Percentiles rank a stretch among this genome's conserved stretches.
phyloP scores from a whole-genome alignment of 2,888 invertebrate species.

The Bedellia somnulentella region DNA sequence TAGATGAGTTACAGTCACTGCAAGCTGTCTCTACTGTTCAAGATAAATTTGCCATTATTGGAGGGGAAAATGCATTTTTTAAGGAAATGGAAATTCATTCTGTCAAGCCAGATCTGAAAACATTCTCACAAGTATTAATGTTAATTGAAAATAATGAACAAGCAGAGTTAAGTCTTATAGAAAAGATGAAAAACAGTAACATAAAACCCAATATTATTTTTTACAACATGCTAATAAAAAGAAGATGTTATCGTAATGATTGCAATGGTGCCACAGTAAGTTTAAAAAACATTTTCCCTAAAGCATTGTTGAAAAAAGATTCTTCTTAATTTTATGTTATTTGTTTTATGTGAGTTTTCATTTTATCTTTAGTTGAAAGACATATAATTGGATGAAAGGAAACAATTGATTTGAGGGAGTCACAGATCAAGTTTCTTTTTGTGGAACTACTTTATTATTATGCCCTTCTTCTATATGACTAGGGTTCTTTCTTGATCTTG shows the following conservation, averaged over 20 bases:
- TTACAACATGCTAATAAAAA: slow-evolving; percentile 85
- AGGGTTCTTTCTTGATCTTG: too few relatives aligned
- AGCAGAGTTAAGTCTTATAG: slow-evolving; percentile 71
- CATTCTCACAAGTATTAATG: slow-evolving; percentile 75
- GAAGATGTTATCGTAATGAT: slow-evolving; percentile 70
- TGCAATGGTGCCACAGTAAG: slow-evolving; percentile 71
- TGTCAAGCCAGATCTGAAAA: slow-evolving; percentile 76
- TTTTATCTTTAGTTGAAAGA: too few relatives aligned
- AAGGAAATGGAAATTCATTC: slow-evolving; percentile 69
- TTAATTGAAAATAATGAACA: slow-evolving; percentile 66
- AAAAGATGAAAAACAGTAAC: slow-evolving; percentile 58
- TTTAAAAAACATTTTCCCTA: too few relatives aligned
- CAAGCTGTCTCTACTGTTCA: slow-evolving; percentile 60
- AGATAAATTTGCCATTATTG: slow-evolving; percentile 75
- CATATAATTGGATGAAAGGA: too few relatives aligned
- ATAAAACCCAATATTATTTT: slow-evolving; percentile 77
- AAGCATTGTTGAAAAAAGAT: neutral
- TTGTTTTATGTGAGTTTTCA: neutral
- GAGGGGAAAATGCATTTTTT: slow-evolving; percentile 77
- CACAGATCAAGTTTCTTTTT: too few relatives aligned
- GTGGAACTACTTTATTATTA: too few relatives aligned
- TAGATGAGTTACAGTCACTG: slow-evolving; percentile 64
- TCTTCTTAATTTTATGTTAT: neutral
- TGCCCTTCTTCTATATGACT: too few relatives aligned
- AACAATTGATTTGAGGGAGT: too few relatives aligned